phyloP scores from a whole-genome alignment of 2,888 invertebrate species.

The Lasioglossum malachurum region DNA sequence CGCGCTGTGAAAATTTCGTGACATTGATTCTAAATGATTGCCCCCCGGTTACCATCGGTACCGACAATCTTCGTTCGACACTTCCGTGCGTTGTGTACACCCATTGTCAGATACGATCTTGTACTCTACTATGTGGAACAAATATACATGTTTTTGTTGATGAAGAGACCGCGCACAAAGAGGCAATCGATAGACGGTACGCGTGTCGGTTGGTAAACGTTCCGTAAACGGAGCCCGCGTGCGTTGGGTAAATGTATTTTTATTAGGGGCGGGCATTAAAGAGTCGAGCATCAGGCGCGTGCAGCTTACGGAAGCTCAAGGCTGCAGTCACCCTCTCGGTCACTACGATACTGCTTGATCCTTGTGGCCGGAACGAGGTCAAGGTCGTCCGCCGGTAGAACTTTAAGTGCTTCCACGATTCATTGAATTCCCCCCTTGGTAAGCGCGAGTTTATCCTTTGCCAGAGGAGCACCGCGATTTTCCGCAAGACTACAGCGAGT shows the following conservation, averaged over 20 bases:
- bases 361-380: constrained; percentile 69
- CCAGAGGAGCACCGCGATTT: constrained; percentile 32
- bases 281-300: constrained; percentile 54
- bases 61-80: not conserved
- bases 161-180: not conserved
- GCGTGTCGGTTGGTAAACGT: constrained; percentile 21
- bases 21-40: not conserved
- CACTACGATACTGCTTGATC: constrained; percentile 58
- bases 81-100: not conserved
- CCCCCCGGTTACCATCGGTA: not conserved
- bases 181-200: constrained; percentile 40
- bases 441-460: not conserved
- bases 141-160: constrained; percentile 19
- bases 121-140: constrained; percentile 9
- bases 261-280: constrained; percentile 47
- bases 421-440: constrained; percentile 54
- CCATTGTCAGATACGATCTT: not conserved
- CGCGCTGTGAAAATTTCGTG: not conserved
- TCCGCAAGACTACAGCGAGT: constrained; percentile 27
- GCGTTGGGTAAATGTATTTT: constrained; percentile 48
- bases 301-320: constrained; percentile 66
- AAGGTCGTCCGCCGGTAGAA: constrained; percentile 70
- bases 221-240: constrained; percentile 34
- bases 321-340: constrained; percentile 52
- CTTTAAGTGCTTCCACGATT: constrained; percentile 77